Evolutionary conservation across 2,888 invertebrate species (phyloP).

Genomic region (Drosophila acutilabella): DNA sequence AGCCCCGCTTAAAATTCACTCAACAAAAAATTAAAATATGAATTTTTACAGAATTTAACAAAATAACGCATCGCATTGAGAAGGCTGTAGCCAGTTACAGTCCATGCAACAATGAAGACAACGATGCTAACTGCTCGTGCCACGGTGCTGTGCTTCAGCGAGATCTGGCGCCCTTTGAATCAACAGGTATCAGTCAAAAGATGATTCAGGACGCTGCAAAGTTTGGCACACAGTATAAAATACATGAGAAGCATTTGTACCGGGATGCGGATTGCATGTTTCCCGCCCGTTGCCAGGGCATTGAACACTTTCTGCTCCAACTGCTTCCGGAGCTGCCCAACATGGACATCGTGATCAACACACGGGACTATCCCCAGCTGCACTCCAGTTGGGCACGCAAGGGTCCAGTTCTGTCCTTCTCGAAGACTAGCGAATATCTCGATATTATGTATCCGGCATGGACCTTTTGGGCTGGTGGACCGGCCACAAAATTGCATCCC

Average conservation of each 20-base stretch:
- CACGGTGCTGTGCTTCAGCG: slow-evolving; percentile 87
- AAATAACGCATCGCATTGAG: slow-evolving; percentile 85
- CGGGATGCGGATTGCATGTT: slow-evolving; percentile 95
- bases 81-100: slow-evolving; percentile 86
- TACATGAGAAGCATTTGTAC: slow-evolving; percentile 92
- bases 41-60: slow-evolving; percentile 1
- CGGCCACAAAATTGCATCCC: slow-evolving; percentile 97
- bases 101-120: slow-evolving; percentile 86
- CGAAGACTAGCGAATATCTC: slow-evolving; percentile 92
- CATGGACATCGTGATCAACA: slow-evolving; percentile 94
- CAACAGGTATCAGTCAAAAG: slow-evolving; percentile 89
- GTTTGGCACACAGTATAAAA: slow-evolving; percentile 92
- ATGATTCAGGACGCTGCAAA: slow-evolving; percentile 87
- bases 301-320: slow-evolving; percentile 93
- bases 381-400: slow-evolving; percentile 46
- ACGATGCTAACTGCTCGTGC: slow-evolving; percentile 87
- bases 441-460: slow-evolving; percentile 98
- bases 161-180: slow-evolving; percentile 89
- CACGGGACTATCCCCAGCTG: slow-evolving; percentile 96
- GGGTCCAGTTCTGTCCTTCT: slow-evolving; percentile 96
- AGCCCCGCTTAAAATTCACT: background rate
- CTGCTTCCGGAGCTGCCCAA: slow-evolving; percentile 90
- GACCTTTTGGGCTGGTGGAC: slow-evolving; percentile 99
- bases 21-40: background rate
- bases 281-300: slow-evolving; percentile 95